Evolutionary conservation across 2,113 vertebrate species (phyloP).

Genomic region (Oryzias curvinotus): DNA sequence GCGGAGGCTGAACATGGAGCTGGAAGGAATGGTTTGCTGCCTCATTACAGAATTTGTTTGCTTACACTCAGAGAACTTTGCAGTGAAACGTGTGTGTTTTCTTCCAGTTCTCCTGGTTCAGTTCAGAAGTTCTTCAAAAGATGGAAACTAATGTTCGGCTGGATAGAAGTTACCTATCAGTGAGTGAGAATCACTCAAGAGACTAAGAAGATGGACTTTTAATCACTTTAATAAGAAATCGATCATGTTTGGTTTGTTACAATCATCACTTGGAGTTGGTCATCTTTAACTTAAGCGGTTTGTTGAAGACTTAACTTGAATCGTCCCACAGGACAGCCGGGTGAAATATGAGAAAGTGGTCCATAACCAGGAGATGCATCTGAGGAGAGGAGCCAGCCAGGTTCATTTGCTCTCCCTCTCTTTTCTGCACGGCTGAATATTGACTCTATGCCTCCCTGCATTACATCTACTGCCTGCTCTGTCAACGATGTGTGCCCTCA

Average conservation of each 20-base stretch:
- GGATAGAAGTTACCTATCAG: slow-evolving; percentile 88
- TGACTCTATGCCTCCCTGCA: neutral
- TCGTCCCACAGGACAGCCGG: slow-evolving; percentile 81
- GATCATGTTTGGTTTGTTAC: too few relatives aligned
- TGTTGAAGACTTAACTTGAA: slow-evolving; percentile 1
- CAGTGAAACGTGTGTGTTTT: slow-evolving; percentile 1
- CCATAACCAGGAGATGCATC: slow-evolving; percentile 80
- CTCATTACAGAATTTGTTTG: neutral
- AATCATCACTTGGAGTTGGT: too few relatives aligned
- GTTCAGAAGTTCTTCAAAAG: slow-evolving; percentile 84
- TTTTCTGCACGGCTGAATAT: neutral
- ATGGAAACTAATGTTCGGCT: slow-evolving; percentile 88
- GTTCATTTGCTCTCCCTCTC: slow-evolving; percentile 36
- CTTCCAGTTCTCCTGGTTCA: slow-evolving; percentile 87
- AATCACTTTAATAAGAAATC: too few relatives aligned
- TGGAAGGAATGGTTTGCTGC: slow-evolving; percentile 86
- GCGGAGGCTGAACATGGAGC: slow-evolving; percentile 81
- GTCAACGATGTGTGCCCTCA: slow-evolving; percentile 50
- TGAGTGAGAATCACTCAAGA: slow-evolving; percentile 68
- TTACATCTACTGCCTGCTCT: neutral
- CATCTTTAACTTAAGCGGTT: neutral
- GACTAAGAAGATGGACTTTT: too few relatives aligned
- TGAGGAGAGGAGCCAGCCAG: slow-evolving; percentile 75
- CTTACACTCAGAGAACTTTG: neutral
- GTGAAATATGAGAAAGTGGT: slow-evolving; percentile 88